phyloP scores from a whole-genome alignment of 2,113 vertebrate genomes.

The Otolemur garnettii region DNA sequence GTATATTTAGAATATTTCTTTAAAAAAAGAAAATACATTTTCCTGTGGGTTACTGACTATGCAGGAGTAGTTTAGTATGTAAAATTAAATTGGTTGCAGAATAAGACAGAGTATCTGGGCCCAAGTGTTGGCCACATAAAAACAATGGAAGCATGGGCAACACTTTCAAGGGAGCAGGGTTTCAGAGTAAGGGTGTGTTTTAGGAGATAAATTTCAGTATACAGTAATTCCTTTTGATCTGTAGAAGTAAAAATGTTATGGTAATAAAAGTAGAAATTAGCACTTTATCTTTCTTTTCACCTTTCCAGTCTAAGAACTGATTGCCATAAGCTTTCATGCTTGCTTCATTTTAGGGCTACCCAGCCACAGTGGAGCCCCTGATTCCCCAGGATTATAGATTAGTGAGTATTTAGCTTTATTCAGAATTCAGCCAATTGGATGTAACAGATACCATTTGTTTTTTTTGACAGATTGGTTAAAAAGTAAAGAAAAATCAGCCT shows the following conservation, averaged over 20 bases:
- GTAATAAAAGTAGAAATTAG: not conserved
- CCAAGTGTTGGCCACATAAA: not conserved
- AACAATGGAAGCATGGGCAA: not conserved
- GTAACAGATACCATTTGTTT: not conserved
- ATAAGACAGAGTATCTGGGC: not conserved
- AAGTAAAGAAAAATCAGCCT: not conserved
- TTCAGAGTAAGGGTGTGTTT: not conserved
- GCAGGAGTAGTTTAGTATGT: not conserved
- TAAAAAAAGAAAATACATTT: not conserved
- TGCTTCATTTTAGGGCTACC: not conserved
- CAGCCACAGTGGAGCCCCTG: too few relatives aligned
- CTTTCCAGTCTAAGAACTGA: not conserved
- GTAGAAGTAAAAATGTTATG: not conserved
- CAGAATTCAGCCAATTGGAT: not conserved
- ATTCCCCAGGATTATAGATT: not conserved
- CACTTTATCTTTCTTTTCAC: not conserved
- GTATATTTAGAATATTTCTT: not conserved
- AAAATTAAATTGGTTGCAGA: not conserved
- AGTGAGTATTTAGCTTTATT: not conserved
- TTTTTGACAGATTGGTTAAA: conserved; percentile 5
- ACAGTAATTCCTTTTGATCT: not conserved
- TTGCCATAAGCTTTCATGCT: not conserved
- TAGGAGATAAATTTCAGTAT: not conserved
- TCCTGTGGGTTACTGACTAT: not conserved
- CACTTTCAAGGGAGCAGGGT: not conserved